A percentile compares a stretch with the other conserved stretches of the same genome.
Conservation (phyloP, 2,113 vertebrate genomes). For the Melanerpes formicivorus region DNA sequence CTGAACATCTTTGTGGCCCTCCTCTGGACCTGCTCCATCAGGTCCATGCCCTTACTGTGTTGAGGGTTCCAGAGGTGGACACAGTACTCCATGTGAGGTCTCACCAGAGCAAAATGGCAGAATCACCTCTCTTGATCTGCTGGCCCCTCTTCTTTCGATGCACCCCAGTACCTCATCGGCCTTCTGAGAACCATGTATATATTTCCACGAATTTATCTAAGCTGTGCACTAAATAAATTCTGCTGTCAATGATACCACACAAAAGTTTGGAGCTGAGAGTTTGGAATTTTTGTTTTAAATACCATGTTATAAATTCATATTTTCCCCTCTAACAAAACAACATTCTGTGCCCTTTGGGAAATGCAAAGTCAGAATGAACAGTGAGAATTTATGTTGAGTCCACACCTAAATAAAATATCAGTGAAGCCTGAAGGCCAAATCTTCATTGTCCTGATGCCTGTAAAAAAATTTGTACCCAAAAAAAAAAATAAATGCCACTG, state of each 20-base stretch:
- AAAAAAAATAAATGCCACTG: neutral
- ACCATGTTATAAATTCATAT: neutral
- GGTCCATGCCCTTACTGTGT: too few species aligned
- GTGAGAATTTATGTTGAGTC: neutral
- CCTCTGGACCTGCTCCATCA: too few species aligned
- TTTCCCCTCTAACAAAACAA: neutral
- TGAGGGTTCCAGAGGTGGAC: too few species aligned
- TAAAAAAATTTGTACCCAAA: neutral
- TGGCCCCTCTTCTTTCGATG: too few species aligned
- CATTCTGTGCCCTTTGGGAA: neutral
- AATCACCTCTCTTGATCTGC: too few species aligned
- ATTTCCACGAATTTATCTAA: neutral
- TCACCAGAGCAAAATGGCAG: too few species aligned
- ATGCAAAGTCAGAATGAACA: neutral
- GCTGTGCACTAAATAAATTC: neutral
- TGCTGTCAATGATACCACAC: neutral
- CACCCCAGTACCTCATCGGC: neutral
- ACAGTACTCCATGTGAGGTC: too few species aligned
- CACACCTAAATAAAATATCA: constrained; percentile 7
- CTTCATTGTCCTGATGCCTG: neutral
- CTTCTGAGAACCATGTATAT: neutral
- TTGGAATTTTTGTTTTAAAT: neutral
- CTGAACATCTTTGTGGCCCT: too few species aligned
- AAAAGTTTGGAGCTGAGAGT: neutral
- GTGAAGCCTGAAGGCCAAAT: neutral